Base-by-base conservation (phyloP, 2,113 vertebrate species). In the Ceuthmochares aereus region DNA sequence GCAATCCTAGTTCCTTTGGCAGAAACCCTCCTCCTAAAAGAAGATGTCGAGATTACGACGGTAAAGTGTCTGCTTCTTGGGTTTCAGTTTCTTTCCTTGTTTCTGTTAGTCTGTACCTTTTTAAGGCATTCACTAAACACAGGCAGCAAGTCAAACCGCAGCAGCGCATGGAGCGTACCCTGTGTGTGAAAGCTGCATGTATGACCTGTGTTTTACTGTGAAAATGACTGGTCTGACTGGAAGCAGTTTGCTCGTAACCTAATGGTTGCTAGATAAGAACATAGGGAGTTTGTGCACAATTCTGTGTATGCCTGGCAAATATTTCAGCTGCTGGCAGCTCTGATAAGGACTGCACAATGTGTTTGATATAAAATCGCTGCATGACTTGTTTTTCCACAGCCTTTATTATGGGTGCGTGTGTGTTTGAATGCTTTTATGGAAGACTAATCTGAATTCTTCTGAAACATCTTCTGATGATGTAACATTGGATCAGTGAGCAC, bases 1-100 rank as follows among this genome's bases (percentile, higher is more conserved):
- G 98, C 96, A 99, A 99, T 85, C 97, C 98, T 96, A 99, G 98
- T 91, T 98, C 98, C 1, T 99, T 99, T 92, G 94, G 95, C 97
- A 99, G 99, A 98, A 98, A 95, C 76, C 86, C 92, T 85, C 98
- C 98, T 64, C 98, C 98, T 73, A 99, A 99, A 97, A 99, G 99
- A 90, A 99, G 99, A 81, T 99, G 99, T 98, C 98, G 99, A 84
- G 99, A 99, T 98, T 99, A 99, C 34, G 99, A 99, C 73, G 99
- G 99, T 99, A 98, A 97, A 97, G 32, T 32, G 10, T 26, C 42
- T 72, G 27, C 29, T 90, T 10, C 15, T 30, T 78, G 36, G 56
- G 62, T 76, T 74, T 29, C 34, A 3, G 15, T 68, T 68, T 72
- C 6, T 4, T 68, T 43, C 18, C 23, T 70, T 32, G 43, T 51